Conservation (phyloP, 2,797 vertebrate species). For the Glossophaga mutica region DNA sequence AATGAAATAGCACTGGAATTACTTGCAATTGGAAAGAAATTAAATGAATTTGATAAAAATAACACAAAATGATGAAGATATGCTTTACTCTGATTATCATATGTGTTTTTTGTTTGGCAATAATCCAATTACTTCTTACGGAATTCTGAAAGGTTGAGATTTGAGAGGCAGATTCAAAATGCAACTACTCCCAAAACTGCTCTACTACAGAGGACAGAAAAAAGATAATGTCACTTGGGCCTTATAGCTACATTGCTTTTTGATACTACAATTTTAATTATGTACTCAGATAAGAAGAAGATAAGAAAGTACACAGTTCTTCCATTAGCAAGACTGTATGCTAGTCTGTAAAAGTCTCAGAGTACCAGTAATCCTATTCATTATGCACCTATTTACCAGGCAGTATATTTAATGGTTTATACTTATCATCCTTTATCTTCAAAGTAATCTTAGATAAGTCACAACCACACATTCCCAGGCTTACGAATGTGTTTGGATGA, state of each 20-base stretch:
- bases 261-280: not conserved
- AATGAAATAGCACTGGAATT: not conserved
- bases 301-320: not conserved
- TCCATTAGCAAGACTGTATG: not conserved
- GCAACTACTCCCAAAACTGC: not conserved
- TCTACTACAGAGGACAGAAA: not conserved
- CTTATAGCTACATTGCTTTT: not conserved
- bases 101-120: not conserved
- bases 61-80: not conserved
- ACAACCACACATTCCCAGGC: not conserved
- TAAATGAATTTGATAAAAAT: slow-evolving; percentile 21
- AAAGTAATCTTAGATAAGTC: slow-evolving; percentile 10
- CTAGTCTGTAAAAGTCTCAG: not conserved
- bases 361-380: not conserved
- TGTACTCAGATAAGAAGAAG: not conserved
- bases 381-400: not conserved
- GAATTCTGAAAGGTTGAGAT: not conserved
- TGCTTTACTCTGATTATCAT: not conserved
- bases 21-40: not conserved
- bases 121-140: not conserved
- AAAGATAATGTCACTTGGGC: not conserved
- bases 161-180: slow-evolving; percentile 4
- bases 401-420: not conserved
- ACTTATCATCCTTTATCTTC: not conserved
- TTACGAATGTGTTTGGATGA: not conserved